These are phyloP conservation scores for Vombatus ursinus DNA, from an alignment of 2,113 vertebrate genomes.

Conservation along the genomic window DNA sequence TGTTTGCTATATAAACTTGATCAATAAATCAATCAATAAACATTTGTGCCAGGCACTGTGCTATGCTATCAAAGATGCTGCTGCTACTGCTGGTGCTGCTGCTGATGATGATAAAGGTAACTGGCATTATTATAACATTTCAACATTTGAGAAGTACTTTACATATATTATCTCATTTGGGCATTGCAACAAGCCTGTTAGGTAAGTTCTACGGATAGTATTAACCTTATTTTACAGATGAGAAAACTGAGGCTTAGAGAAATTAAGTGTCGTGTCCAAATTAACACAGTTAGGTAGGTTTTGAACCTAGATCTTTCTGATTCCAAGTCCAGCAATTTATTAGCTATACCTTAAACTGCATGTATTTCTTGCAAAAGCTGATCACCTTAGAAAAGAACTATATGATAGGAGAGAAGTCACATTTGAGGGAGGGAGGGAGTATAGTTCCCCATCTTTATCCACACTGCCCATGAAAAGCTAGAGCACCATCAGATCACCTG, in stretches of 20 bases:
- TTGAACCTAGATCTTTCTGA: background rate
- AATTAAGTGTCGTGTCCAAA: background rate
- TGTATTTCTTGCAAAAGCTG: background rate
- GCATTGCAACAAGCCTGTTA: background rate
- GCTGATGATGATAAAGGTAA: background rate
- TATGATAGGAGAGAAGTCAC: background rate
- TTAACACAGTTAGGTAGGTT: background rate
- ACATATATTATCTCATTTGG: background rate
- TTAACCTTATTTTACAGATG: background rate
- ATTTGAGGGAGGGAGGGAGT: background rate
- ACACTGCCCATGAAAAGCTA: background rate
- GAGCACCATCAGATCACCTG: background rate
- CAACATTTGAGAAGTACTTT: background rate
- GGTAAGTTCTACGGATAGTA: background rate
- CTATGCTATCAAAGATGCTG: background rate
- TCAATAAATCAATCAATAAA: background rate
- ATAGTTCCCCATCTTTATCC: background rate
- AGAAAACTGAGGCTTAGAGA: background rate
- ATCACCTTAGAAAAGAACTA: background rate
- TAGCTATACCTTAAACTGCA: background rate
- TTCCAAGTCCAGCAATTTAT: background rate
- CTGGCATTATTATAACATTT: background rate
- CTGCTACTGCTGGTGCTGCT: background rate
- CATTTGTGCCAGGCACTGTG: background rate
- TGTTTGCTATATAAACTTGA: background rate